Percentiles rank a stretch among this genome's conserved stretches.
phyloP scores from a whole-genome alignment of 2,888 invertebrate genomes.

The Polyommatus icarus region DNA sequence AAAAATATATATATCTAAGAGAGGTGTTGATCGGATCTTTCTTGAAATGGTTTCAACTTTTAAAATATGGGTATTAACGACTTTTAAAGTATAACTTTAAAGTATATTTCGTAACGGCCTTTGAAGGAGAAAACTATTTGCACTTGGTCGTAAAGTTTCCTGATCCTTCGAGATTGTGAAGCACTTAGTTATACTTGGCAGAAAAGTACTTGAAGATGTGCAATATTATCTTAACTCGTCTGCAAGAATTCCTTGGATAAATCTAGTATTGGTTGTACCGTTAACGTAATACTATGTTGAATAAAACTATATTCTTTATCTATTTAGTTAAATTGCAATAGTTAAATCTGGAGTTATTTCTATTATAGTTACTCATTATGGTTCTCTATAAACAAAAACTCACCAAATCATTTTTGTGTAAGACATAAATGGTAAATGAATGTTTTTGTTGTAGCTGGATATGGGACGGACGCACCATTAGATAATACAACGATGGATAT shows the following conservation, averaged over 20 bases:
- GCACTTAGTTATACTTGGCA: constrained; percentile 6
- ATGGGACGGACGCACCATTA: constrained; percentile 79
- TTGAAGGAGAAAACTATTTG: background rate
- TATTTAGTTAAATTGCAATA: no score
- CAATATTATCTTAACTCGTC: constrained; percentile 2
- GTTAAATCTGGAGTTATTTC: no score
- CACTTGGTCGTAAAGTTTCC: background rate
- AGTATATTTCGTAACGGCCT: background rate
- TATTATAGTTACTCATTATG: no score
- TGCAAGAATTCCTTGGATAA: background rate
- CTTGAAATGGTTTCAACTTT: background rate
- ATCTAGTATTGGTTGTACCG: background rate
- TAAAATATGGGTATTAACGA: background rate
- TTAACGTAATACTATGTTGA: background rate
- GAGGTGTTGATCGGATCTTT: background rate
- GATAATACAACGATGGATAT: constrained; percentile 75
- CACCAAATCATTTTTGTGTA: background rate
- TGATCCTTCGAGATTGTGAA: background rate
- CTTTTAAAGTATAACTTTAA: background rate
- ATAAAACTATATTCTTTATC: no score
- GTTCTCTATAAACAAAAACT: no score
- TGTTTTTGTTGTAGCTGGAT: constrained; percentile 63
- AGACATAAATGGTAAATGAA: background rate
- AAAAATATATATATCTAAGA: no score
- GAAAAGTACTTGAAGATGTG: constrained; percentile 4